phyloP scores from a whole-genome alignment of 2,797 vertebrate species.

The Pempheris klunzingeri region DNA sequence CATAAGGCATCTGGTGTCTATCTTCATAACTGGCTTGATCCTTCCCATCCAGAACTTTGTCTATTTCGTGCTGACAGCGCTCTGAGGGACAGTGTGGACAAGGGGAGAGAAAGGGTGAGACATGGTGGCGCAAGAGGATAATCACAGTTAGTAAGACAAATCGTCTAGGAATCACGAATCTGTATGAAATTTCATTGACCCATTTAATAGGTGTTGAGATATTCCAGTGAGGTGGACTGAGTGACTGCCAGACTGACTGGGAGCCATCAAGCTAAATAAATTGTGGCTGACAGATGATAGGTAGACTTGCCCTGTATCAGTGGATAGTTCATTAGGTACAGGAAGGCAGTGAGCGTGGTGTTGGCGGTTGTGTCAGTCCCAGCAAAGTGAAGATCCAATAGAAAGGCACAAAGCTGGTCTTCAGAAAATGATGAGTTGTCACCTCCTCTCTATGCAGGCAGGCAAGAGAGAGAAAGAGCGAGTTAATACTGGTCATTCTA shows the following conservation, averaged over 20 bases:
- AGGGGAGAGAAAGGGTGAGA: neutral
- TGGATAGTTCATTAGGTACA: slow-evolving; percentile 54
- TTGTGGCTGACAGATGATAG: neutral
- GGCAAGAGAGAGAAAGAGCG: neutral
- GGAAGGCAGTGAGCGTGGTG: slow-evolving; percentile 37
- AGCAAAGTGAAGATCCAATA: slow-evolving; percentile 50
- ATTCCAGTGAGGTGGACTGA: too few relatives aligned
- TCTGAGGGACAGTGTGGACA: slow-evolving; percentile 29
- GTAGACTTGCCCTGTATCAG: slow-evolving; percentile 31
- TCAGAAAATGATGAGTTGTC: slow-evolving; percentile 49
- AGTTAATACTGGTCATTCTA: neutral
- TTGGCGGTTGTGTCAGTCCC: slow-evolving; percentile 59
- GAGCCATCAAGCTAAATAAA: neutral
- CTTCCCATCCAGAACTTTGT: slow-evolving; percentile 67
- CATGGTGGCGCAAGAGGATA: neutral
- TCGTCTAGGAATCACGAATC: too few relatives aligned
- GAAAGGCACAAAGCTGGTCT: slow-evolving; percentile 46
- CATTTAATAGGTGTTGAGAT: neutral
- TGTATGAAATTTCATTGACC: neutral
- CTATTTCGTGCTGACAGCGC: slow-evolving; percentile 75
- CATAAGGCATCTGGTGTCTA: slow-evolving; percentile 72
- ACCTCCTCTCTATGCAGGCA: slow-evolving; percentile 43
- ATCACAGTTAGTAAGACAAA: too few relatives aligned
- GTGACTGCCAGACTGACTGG: too few relatives aligned
- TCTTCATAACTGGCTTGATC: slow-evolving; percentile 61